Evolutionary conservation across 2,113 vertebrate species (phyloP).

Genomic region (Ptilorrhoa leucosticta): DNA sequence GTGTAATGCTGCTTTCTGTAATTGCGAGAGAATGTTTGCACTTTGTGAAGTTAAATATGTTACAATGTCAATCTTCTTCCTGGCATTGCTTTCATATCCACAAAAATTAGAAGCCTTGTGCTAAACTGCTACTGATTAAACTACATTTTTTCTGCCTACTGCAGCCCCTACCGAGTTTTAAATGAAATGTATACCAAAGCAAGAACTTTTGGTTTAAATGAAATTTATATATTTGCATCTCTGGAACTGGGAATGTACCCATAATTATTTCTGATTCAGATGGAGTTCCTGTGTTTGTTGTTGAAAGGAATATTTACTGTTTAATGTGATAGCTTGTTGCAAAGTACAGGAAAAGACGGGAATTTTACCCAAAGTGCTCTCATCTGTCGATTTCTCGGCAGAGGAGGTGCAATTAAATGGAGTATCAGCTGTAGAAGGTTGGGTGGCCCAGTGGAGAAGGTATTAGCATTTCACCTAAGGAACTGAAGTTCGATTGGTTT

Average conservation of each 20-base stretch:
- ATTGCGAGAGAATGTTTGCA: neutral
- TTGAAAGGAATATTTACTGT: neutral
- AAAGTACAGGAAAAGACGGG: neutral
- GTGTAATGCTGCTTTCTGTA: neutral
- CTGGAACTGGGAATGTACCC: neutral
- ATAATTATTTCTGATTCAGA: neutral
- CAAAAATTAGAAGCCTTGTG: neutral
- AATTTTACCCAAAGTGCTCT: neutral
- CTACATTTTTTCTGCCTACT: neutral
- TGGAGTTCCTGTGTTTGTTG: neutral
- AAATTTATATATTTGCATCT: neutral
- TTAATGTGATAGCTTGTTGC: neutral
- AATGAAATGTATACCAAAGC: neutral
- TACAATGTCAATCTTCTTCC: neutral
- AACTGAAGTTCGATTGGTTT: slow-evolving; percentile 27
- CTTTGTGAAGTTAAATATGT: neutral
- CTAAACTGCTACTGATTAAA: neutral
- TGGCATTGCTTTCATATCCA: neutral
- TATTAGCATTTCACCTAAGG: slow-evolving; percentile 19
- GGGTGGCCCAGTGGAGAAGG: neutral
- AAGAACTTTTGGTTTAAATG: neutral
- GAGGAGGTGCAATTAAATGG: neutral
- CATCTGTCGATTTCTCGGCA: neutral
- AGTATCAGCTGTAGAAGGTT: neutral
- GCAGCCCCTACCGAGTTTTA: neutral